Evolutionary conservation across 2,888 invertebrate genomes (phyloP).

Genomic region (Nezara viridula): DNA sequence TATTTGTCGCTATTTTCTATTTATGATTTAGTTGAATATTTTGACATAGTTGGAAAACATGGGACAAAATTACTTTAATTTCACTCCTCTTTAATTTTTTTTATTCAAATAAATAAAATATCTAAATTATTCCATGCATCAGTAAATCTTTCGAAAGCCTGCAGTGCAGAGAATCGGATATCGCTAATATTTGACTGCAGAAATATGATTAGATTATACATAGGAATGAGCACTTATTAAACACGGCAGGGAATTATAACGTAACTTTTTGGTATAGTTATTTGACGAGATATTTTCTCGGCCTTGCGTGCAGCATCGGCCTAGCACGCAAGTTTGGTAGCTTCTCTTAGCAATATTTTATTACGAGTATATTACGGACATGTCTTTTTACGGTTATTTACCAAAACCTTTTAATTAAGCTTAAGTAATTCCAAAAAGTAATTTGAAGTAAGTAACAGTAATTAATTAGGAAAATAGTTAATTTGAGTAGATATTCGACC

Average conservation of each 20-base stretch:
- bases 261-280: not conserved
- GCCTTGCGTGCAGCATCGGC: not conserved
- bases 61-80: too few species aligned
- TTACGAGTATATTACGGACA: not conserved
- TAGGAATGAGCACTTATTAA: constrained; percentile 5
- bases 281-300: not conserved
- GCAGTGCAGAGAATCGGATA: not conserved
- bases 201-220: not conserved
- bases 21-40: too few species aligned
- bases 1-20: too few species aligned
- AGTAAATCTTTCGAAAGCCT: not conserved
- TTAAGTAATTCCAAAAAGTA: not conserved
- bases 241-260: not conserved
- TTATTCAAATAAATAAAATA: not conserved
- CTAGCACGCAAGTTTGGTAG: not conserved
- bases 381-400: not conserved
- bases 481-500: too few species aligned
- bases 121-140: not conserved
- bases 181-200: not conserved
- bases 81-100: too few species aligned
- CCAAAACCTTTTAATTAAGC: not conserved
- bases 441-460: not conserved
- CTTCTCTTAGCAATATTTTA: not conserved
- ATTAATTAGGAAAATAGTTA: not conserved
- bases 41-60: too few species aligned